Percentiles rank a stretch among this genome's conserved stretches.
These are phyloP conservation scores for Sphaeramia orbicularis DNA, from an alignment of 2,797 vertebrate species.

Conservation along the genomic window DNA sequence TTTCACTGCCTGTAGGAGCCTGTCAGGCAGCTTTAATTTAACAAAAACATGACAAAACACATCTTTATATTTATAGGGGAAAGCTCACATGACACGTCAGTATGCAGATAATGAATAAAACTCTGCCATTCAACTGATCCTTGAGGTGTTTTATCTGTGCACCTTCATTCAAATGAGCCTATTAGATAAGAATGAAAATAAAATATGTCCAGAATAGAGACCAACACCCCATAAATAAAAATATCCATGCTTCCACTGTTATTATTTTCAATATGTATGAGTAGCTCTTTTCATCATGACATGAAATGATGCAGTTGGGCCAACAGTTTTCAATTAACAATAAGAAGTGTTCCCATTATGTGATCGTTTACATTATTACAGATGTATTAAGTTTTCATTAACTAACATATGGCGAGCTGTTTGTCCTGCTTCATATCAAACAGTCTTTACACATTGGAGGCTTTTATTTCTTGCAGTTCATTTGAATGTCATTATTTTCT, in stretches of 20 bases:
- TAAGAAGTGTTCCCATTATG: conserved; percentile 3
- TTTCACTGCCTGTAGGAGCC: neutral
- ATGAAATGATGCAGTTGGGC: neutral
- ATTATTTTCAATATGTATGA: conserved; percentile 35
- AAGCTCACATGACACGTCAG: conserved; percentile 6
- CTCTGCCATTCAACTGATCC: conserved; percentile 51
- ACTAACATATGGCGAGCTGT: neutral
- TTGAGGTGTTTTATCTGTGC: conserved; percentile 15
- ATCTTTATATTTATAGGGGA: conserved; percentile 8
- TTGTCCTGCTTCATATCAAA: neutral
- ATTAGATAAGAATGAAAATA: conserved; percentile 27
- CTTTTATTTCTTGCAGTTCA: neutral
- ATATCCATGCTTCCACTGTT: conserved; percentile 4
- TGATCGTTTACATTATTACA: neutral
- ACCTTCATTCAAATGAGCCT: conserved; percentile 35
- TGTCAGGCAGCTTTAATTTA: conserved; percentile 37
- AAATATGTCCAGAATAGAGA: conserved; percentile 10
- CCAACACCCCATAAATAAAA: neutral
- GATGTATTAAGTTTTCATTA: neutral
- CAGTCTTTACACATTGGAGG: neutral
- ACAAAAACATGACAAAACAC: conserved; percentile 13
- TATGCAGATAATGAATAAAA: conserved; percentile 22
- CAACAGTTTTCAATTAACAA: conserved; percentile 13
- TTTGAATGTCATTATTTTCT: neutral
- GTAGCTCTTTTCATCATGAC: neutral